Evolutionary conservation across 1,140 invertebrate species (phyloP), one percentile per base, ranked within the genome.

Genomic region (Drosophila kohkoa): DNA sequence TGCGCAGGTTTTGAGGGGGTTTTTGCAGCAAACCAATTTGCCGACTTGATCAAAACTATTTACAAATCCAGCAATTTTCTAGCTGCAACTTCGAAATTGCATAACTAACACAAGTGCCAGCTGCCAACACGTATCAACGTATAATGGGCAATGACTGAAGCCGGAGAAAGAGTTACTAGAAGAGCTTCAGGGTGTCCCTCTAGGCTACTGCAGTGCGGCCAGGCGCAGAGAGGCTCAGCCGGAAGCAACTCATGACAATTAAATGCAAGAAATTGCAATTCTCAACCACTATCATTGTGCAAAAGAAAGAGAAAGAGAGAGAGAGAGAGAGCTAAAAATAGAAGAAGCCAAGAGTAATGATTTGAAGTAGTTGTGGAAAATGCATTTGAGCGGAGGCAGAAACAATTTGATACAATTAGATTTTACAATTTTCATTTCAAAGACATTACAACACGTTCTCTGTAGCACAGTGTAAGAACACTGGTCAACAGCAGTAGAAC

Each of bases 391-490:
- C 35, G 30, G 11, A 70, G 59, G 49, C 59, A 70, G 68, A 70
- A 63, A 62, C 68, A 70, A 70, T 70, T 70, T 70, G 58, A 70
- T 70, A 70, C 59, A 70, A 70, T 70, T 70, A 70, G 68, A 70
- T 70, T 70, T 70, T 70, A 62, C 68, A 70, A 70, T 70, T 70
- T 70, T 70, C 68, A 70, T 70, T 70, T 70, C 15, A 30, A 43
- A 52, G 55, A 41, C 66, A 59, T 69, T 69, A 69, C 66, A 69
- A 69, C 55, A 69, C 55, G 46, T 69, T 49, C 41, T n/a, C n/a
- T 43, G 41, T 13, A 13, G 41, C 41, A 43, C 41, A 43, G 35
- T 52, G 20, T 54, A 52, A 43, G 35, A 64, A 54, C 49, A 64
- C 62, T 54, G 62, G 35, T 30, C 49, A 64, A 54, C 62, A 49